Percentiles rank a stretch among this genome's conserved stretches.
phyloP scores from a whole-genome alignment of 2,113 vertebrate species.

The Cacatua alba region DNA sequence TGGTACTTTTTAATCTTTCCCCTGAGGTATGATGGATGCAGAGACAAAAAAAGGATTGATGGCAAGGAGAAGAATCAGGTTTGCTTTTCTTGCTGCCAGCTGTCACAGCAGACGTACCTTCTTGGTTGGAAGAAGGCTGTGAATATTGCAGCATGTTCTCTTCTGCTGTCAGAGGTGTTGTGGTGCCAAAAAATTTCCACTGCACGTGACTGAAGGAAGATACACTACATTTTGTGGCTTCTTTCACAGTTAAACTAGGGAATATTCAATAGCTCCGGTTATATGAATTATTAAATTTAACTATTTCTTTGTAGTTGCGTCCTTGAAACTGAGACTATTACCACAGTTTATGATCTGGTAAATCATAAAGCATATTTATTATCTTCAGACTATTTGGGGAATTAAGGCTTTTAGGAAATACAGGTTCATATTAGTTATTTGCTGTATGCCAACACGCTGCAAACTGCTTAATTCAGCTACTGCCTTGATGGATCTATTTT shows the following conservation, averaged over 20 bases:
- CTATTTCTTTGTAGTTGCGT: not conserved
- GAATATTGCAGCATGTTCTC: not conserved
- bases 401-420: not conserved
- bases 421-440: not conserved
- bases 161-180: not conserved
- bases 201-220: not conserved
- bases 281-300: not conserved
- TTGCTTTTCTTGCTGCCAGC: not conserved
- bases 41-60: not conserved
- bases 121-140: not conserved
- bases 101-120: not conserved
- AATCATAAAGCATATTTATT: not conserved
- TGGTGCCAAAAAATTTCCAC: constrained; percentile 31
- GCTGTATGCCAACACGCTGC: not conserved
- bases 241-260: not conserved
- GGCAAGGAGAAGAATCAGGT: not conserved
- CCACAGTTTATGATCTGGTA: not conserved
- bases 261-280: not conserved
- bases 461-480: not conserved
- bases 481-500: not conserved
- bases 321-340: not conserved
- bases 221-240: not conserved
- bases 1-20: not conserved
- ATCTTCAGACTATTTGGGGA: not conserved
- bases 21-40: not conserved